Conservation (phyloP, 2,797 vertebrate species). For the Darevskia mixta region DNA sequence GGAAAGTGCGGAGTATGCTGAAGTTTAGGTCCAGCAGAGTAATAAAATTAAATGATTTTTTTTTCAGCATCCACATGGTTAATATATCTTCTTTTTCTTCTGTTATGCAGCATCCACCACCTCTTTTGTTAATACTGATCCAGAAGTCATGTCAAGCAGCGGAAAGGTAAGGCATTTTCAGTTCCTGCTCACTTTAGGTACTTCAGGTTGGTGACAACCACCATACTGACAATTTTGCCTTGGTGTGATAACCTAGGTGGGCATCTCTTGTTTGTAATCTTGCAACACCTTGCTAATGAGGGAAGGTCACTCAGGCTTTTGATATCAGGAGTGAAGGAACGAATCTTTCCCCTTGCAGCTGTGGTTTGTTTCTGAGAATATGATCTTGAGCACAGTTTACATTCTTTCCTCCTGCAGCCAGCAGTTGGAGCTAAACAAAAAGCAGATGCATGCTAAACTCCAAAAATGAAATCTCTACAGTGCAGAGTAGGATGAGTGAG, state of each 20-base stretch:
- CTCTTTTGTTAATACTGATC: neutral
- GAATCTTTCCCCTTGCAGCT: fast-evolving
- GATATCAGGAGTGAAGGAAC: too few species aligned
- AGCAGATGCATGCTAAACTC: neutral
- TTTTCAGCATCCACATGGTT: neutral
- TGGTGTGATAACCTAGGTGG: neutral
- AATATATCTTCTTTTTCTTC: neutral
- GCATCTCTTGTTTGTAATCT: neutral
- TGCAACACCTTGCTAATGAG: neutral
- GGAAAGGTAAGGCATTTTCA: slow-evolving; percentile 66
- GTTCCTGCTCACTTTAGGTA: neutral
- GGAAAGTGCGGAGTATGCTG: neutral
- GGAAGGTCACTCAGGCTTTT: neutral
- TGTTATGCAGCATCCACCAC: slow-evolving; percentile 47
- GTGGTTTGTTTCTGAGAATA: neutral
- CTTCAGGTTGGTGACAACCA: neutral
- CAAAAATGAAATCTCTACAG: slow-evolving; percentile 11
- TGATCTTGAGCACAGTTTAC: slow-evolving; percentile 19
- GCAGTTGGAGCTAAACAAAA: slow-evolving; percentile 19
- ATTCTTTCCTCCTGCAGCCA: slow-evolving; percentile 49
- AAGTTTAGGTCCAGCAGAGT: too few species aligned
- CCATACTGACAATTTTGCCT: neutral
- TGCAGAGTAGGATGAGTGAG: neutral
- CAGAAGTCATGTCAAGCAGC: slow-evolving; percentile 68
- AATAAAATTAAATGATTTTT: neutral